These are phyloP conservation scores for Chloroceryle inda DNA, from an alignment of 2,797 vertebrate species.

Conservation along the genomic window DNA sequence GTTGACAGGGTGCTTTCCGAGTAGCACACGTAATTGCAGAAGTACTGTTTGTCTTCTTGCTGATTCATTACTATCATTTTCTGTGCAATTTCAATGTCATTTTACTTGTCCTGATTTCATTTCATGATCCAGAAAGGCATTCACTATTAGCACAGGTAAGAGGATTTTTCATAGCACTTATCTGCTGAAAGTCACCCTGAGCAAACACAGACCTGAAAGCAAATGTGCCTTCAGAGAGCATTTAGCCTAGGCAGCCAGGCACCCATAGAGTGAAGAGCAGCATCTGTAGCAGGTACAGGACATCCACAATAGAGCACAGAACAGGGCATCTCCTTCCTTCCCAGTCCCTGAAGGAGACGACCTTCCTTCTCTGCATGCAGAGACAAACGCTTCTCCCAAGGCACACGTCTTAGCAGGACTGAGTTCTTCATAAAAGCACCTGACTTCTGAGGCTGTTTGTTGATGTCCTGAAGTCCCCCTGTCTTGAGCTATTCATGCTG, in stretches of 20 bases:
- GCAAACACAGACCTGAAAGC: background rate
- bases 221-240: background rate
- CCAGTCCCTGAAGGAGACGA: background rate
- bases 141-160: slow-evolving; percentile 24
- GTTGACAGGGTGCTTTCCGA: slow-evolving; percentile 50
- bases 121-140: slow-evolving; percentile 14
- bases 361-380: background rate
- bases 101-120: slow-evolving; percentile 42
- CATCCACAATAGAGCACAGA: background rate
- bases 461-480: background rate
- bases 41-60: slow-evolving; percentile 46
- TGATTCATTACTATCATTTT: slow-evolving; percentile 62
- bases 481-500: background rate
- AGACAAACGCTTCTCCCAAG: background rate
- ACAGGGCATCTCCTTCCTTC: background rate
- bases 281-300: background rate
- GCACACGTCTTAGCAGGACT: background rate
- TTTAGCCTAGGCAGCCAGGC: background rate
- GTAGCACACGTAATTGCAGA: slow-evolving; percentile 16
- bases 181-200: slow-evolving; percentile 46
- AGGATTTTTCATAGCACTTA: slow-evolving; percentile 51
- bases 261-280: background rate
- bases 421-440: background rate
- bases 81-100: slow-evolving; percentile 34
- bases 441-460: background rate